Base-by-base conservation (phyloP, 2,888 invertebrate species). In the Chrysomela aeneicollis region DNA sequence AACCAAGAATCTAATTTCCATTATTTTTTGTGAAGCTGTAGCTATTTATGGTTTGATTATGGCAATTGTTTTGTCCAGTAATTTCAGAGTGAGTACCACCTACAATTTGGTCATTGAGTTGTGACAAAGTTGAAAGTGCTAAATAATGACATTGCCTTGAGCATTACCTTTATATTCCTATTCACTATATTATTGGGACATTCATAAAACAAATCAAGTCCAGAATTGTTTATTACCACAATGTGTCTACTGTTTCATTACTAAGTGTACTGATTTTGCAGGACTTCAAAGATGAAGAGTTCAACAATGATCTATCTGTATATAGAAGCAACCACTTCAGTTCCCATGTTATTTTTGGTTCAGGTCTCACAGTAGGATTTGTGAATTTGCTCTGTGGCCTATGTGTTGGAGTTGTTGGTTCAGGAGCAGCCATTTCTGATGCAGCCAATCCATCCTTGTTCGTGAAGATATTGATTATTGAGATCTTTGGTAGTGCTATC, bases 1-100 rank as follows among this genome's bases (percentile, higher is more conserved):
- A 85, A 99, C 98, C 64, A 99, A 98, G 86, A 99, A 99, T 84
- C 89, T 99, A 81, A 97, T 99, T 82, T 98, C 98, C 61, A 97
- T 99, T 77, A 99, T 99, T 84, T 99, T 99, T 87, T 99, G 98
- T 82, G 99, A 99, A 85, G 99, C 98, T 73, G 98, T 99, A 2
- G 99, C 98, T 68, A 99, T 99, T 85, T 99, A 98, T 83, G 99
- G 99, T 18, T 87, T 99, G 70, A 99, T 99, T 80, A 97, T 97
- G 78, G 97, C 98, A 58, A 98, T 99, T 80, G 97, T 99, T 58
- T 87, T 99, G 70, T 93, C 94, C 52, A 95, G 95, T 74, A 88
- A 90, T 81, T 84, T 95, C 74, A 91, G 90, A 69, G 83, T 84
- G 76, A 81, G 80, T 21, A 49, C 12, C 6, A n/a, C n/a, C 0